Evolutionary conservation across 2,113 vertebrate genomes (phyloP), one percentile per base, ranked within the genome.

Genomic region (Mugil cephalus): DNA sequence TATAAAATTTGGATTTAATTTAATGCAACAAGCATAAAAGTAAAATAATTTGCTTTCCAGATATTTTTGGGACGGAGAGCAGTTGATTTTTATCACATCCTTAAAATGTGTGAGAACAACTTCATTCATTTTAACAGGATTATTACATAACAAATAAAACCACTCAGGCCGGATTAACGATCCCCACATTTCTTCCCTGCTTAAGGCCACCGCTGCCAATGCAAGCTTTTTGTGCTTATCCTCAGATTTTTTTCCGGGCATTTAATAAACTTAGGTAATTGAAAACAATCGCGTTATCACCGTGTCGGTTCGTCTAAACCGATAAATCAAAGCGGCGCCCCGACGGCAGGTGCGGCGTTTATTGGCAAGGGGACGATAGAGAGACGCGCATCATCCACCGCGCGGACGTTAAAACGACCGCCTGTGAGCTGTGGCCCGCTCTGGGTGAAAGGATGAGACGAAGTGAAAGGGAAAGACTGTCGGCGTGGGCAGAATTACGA

Each of bases 401-500:
- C 36, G 34, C 39, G 15, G 56, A 61, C 30, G 60, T 61, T 58
- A 35, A 69, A 51, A 42, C 45, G 69, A 66, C 50, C 45, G 69
- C 63, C 50, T 45, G 75, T 35, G 65, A 79, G 54, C 18, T 43
- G 64, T 51, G 63, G 61, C 36, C 52, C n/a, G 3, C 46, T 66
- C 40, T 80, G 65, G 52, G 64, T 59, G 59, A 77, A 63, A 61
- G 24, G 69, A 78, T 51, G 85, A 74, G 78, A 53, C 19, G 54
- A 60, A 17, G 73, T 34, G 54, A 75, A 60, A 80, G 54, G 48
- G 66, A 55, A 54, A 55, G 36, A 39, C 55, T 4, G 54, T 38
- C 24, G 60, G 85, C 77, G 88, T 90, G 88, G 83, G 87, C 61
- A 73, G 86, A 79, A 79, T 88, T 53, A 69, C 47, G 71, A 86